Percentiles rank a stretch among this genome's conserved stretches.
Conservation (phyloP, 2,888 invertebrate species). For the Melangyna quadrimaculata region DNA sequence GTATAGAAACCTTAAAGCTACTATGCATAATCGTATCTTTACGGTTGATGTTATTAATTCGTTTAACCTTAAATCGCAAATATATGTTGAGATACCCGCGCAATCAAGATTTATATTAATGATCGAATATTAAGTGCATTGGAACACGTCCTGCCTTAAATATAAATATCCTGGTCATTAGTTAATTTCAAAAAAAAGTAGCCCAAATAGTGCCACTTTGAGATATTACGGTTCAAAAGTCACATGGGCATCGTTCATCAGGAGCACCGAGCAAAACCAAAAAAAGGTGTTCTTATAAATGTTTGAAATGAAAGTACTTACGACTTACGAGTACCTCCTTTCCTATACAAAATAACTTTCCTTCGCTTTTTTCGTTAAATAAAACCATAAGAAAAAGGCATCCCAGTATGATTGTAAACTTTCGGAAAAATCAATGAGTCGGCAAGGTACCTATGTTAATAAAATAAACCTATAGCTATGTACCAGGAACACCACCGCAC, state of each 20-base stretch:
- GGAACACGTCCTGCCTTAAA: constrained; percentile 7
- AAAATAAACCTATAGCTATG: constrained; percentile 17
- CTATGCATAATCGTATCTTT: neutral
- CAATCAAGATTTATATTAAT: constrained; percentile 24
- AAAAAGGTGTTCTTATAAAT: constrained; percentile 5
- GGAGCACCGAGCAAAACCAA: constrained; percentile 64
- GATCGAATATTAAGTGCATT: constrained; percentile 33
- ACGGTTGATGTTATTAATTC: constrained; percentile 38
- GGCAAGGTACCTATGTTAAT: neutral
- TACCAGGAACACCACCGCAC: neutral
- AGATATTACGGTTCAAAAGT: constrained; percentile 74
- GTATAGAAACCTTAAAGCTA: neutral
- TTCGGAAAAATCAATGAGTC: constrained; percentile 39
- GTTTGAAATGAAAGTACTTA: neutral
- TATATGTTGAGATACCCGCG: neutral
- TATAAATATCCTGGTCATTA: constrained; percentile 42
- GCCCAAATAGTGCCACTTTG: constrained; percentile 73
- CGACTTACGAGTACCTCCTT: too few species aligned
- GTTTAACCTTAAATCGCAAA: constrained; percentile 14
- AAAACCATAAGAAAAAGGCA: neutral
- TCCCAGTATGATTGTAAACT: constrained; percentile 57
- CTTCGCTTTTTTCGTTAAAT: neutral
- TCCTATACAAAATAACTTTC: neutral
- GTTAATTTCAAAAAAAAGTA: constrained; percentile 72
- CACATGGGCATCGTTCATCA: constrained; percentile 74